Evolutionary conservation across 2,888 invertebrate genomes (phyloP).

Genomic region (Thera britannica): DNA sequence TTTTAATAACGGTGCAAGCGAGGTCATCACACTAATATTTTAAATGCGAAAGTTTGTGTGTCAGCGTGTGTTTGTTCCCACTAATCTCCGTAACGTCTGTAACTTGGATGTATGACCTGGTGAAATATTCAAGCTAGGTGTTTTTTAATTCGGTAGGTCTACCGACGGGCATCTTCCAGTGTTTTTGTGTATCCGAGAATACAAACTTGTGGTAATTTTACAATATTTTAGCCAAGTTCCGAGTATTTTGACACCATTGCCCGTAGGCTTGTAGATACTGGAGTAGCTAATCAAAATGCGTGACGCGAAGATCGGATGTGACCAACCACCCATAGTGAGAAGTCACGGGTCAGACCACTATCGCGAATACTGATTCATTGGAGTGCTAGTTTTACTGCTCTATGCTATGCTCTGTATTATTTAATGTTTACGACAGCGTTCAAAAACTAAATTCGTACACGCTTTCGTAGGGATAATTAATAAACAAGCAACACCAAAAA

Average conservation of each 20-base stretch:
- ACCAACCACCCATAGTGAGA: slow-evolving; percentile 32
- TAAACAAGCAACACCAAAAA: neutral
- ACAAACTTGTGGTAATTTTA: neutral
- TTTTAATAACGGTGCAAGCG: too few species aligned
- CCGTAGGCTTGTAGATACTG: slow-evolving; percentile 11
- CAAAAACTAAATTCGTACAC: neutral
- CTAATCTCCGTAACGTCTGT: too few species aligned
- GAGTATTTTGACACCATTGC: slow-evolving; percentile 15
- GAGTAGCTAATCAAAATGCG: slow-evolving; percentile 42
- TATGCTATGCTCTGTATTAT: neutral
- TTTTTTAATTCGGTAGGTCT: too few species aligned
- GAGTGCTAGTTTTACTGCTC: slow-evolving; percentile 2
- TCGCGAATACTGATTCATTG: slow-evolving; percentile 32
- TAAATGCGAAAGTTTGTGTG: too few species aligned
- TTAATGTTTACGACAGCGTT: neutral
- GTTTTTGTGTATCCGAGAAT: neutral
- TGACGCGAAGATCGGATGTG: slow-evolving; percentile 41
- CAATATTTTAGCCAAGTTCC: slow-evolving; percentile 8
- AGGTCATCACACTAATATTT: too few species aligned
- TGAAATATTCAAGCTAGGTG: too few species aligned
- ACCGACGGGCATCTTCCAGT: too few species aligned
- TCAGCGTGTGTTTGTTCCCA: too few species aligned
- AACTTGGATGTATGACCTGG: too few species aligned
- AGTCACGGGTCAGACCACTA: slow-evolving; percentile 33
- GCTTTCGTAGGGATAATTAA: neutral